Evolutionary conservation across 2,888 invertebrate species (phyloP), one percentile per base, ranked within the genome.

Genomic region (Carpatolechia fugitivella): DNA sequence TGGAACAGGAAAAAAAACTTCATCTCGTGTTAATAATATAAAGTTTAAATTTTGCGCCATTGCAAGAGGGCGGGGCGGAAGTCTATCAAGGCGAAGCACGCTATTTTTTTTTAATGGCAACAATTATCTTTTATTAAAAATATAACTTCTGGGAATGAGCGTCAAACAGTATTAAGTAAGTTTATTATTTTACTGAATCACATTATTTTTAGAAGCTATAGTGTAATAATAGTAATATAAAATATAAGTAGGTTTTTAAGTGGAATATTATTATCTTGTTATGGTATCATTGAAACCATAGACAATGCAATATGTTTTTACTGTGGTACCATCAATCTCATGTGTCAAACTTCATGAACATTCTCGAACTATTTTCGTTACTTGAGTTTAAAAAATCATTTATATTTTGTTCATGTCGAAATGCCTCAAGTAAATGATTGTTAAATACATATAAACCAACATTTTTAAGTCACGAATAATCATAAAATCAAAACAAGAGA

Each of bases 401-500:
- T 13, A 5, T 49, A 14, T 49, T 3, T 33, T 10, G 4, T 33
- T 11, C 16, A 33, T 18, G 18, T 35, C 33, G 3, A 33, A n/a
- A 8, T 33, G n/a, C 11, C 3, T 8, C 3, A 33, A n/a, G 8
- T 8, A n/a, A 33, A 33, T n/a, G n/a, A n/a, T n/a, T n/a, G n/a
- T n/a, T n/a, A n/a, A n/a, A n/a, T n/a, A n/a, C n/a, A n/a, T n/a
- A n/a, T n/a, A n/a, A n/a, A n/a, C n/a, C n/a, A n/a, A n/a, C n/a
- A n/a, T n/a, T n/a, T n/a, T n/a, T n/a, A n/a, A n/a, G n/a, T n/a
- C n/a, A n/a, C n/a, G n/a, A n/a, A n/a, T n/a, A n/a, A 38, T 38
- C 4, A 50, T 18, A n/a, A 44, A 54, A 48, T 38, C 29, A 46
- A 47, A 54, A 49, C 35, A 52, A 63, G 64, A 65, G 60, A 71